phyloP scores from a whole-genome alignment of 1,140 invertebrate species.

The Drosophila albomicans region DNA sequence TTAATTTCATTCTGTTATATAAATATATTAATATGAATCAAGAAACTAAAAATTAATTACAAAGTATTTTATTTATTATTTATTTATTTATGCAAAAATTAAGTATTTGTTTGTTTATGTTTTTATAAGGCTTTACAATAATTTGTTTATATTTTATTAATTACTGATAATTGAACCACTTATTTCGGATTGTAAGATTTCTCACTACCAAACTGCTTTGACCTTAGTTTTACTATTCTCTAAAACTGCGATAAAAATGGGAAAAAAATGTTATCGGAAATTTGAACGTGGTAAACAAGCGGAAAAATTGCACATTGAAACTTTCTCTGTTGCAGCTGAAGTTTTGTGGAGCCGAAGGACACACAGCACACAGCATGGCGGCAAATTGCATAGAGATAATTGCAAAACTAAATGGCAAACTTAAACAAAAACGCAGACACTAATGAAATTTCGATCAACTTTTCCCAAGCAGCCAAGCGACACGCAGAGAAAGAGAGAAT shows the following conservation, averaged over 20 bases:
- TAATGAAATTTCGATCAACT: constrained; percentile 83
- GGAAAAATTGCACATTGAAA: constrained; percentile 71
- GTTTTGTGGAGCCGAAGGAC: constrained; percentile 25
- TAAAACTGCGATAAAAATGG: neutral
- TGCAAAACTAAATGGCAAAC: constrained; percentile 76
- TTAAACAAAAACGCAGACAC: constrained; percentile 79
- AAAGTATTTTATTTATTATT: too few species aligned
- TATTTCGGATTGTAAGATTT: too few species aligned
- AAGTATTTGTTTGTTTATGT: too few species aligned
- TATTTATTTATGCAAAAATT: too few species aligned
- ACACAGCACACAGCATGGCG: constrained; percentile 18
- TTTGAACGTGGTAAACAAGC: constrained; percentile 50
- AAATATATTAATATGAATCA: too few species aligned
- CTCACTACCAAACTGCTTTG: too few species aligned
- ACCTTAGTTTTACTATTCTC: neutral
- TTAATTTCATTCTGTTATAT: too few species aligned
- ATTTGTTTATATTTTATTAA: too few species aligned
- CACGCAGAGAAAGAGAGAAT: neutral
- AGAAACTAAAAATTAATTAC: too few species aligned
- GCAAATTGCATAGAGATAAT: constrained; percentile 66
- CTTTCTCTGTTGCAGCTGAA: constrained; percentile 36
- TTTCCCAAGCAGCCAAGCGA: constrained; percentile 39
- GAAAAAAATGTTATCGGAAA: constrained; percentile 16
- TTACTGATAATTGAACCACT: too few species aligned
- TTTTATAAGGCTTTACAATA: too few species aligned